Evolutionary conservation across 2,113 vertebrate genomes (phyloP), one percentile per base, ranked within the genome.

Genomic region (Beaufortia kweichowensis): DNA sequence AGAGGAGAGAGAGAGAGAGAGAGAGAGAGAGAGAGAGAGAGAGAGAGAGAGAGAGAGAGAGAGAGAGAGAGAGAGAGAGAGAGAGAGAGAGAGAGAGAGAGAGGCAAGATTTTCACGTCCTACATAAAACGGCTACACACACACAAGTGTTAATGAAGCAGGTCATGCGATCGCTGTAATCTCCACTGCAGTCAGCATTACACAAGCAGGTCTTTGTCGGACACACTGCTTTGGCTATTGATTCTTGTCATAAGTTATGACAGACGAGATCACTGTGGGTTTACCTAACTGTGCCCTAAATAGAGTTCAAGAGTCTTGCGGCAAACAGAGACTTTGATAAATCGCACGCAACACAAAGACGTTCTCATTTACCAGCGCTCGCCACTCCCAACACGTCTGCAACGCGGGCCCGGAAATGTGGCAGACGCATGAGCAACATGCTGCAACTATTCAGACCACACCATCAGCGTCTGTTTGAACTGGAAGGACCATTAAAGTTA

Each of bases 91-190:
- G 53, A 39, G n/a, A 62, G 29, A 41, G 66, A 48, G 62, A 69
- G 41, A 84, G 75, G 73, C 57, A 82, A 79, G 81, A 73, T 75
- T 35, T 78, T 69, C 61, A 83, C 67, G 78, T 67, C 78, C 63
- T 65, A 81, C 35, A 78, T 71, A 73, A 68, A 73, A 75, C 57
- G 29, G 21, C 79, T 62, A 39, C 46, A 23, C 75, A 62, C 48
- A 19, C 67, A 6, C 46, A 21, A 55, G 68, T 39, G 64, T 69
- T 83, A 84, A 88, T 82, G 84, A 86, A 61, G 73, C 83, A 72
- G 86, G 85, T 86, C 88, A 87, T 84, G 79, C 78, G 83, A 82
- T 65, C 31, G 68, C 71, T 76, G 74, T 77, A 79, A 82, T 86
- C 83, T 85, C 39, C 50, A 57, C 62, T 39, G 55, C 46, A 57